Evolutionary conservation across 2,113 vertebrate genomes (phyloP).

Genomic region (Asarcornis scutulata): DNA sequence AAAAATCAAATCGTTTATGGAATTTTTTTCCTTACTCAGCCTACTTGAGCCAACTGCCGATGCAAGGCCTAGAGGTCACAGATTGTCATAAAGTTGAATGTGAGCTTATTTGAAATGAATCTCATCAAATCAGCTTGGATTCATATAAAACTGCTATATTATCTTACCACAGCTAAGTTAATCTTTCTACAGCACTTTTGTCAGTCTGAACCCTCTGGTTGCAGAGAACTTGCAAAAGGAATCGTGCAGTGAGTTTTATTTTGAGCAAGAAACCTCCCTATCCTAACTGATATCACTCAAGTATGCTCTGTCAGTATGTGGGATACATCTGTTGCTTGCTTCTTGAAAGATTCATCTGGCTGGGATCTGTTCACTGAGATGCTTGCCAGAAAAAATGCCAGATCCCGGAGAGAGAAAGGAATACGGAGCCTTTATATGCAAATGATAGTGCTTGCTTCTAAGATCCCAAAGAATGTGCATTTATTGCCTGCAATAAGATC

Average conservation of each 20-base stretch:
- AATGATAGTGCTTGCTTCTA: background rate
- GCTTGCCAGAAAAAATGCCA: background rate
- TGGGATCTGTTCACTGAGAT: background rate
- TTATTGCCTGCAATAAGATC: background rate
- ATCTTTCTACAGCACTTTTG: background rate
- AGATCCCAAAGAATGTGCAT: background rate
- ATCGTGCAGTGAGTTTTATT: background rate
- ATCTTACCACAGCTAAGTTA: background rate
- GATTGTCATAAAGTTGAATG: constrained; percentile 4
- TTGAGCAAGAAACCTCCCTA: background rate
- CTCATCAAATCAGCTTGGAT: background rate
- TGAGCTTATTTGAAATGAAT: constrained; percentile 4
- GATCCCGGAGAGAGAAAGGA: background rate
- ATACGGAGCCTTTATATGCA: background rate
- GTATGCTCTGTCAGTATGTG: background rate
- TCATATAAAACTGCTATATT: background rate
- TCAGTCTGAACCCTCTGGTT: background rate
- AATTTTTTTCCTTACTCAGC: constrained; percentile 4
- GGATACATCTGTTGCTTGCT: background rate
- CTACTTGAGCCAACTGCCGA: constrained; percentile 4
- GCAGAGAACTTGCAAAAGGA: background rate
- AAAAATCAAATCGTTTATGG: constrained; percentile 13
- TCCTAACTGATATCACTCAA: background rate
- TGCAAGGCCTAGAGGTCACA: constrained; percentile 9
- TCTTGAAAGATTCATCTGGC: background rate